Conservation (phyloP, 1,140 invertebrate species). For the Drosophila mauritiana region DNA sequence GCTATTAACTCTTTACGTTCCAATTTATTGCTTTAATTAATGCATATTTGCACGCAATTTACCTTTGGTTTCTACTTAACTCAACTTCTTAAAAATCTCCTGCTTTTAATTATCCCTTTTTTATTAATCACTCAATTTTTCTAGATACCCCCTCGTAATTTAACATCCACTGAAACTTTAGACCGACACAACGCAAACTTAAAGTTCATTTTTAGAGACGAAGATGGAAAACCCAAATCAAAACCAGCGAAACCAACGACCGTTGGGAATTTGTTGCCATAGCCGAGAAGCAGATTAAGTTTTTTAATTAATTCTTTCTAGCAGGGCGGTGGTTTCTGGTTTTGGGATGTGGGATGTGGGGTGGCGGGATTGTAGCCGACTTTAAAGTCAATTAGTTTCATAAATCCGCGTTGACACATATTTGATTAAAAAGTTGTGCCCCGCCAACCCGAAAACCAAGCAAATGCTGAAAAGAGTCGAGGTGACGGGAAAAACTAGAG, state of each 20-base stretch:
- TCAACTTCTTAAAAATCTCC: background rate
- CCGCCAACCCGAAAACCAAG: conserved; percentile 11
- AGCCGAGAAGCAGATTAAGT: conserved; percentile 70
- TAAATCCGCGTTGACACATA: conserved; percentile 76
- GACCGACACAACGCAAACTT: background rate
- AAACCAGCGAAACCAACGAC: conserved; percentile 22
- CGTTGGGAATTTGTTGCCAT: conserved; percentile 30
- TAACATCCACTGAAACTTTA: conserved; percentile 7
- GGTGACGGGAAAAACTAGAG: too few species aligned
- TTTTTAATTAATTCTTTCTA: conserved; percentile 74
- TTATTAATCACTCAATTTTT: conserved; percentile 1
- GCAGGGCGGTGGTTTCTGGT: conserved; percentile 16
- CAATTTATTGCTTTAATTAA: too few species aligned
- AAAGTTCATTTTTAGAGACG: background rate
- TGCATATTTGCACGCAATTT: too few species aligned
- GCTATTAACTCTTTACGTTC: too few species aligned
- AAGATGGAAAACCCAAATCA: conserved; percentile 18
- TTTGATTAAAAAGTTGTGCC: conserved; percentile 67
- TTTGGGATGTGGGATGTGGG: background rate
- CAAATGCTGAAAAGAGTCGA: background rate
- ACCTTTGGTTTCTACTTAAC: too few species aligned
- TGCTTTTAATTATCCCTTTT: background rate
- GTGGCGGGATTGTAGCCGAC: background rate
- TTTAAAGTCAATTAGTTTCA: conserved; percentile 74
- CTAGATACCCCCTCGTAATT: background rate